These are phyloP conservation scores for Quiscalus mexicanus DNA, from an alignment of 2,113 vertebrate species.

Conservation along the genomic window DNA sequence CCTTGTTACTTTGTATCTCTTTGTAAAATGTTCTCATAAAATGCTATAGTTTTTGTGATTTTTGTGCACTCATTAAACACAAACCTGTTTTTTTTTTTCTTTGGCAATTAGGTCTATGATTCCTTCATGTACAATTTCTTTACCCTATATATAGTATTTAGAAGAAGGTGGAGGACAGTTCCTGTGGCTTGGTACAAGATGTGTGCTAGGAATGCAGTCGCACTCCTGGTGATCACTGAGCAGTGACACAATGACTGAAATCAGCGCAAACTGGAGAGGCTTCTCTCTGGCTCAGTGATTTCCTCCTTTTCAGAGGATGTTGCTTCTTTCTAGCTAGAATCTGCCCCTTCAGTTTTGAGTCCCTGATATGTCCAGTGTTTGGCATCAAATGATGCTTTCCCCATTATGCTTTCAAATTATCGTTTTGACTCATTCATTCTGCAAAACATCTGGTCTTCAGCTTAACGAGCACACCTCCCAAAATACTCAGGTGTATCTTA, in stretches of 20 bases:
- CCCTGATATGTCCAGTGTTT: background rate
- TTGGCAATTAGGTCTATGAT: background rate
- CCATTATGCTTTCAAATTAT: background rate
- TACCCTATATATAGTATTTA: background rate
- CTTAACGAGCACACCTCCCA: background rate
- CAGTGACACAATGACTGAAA: background rate
- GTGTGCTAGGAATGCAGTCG: fast-evolving
- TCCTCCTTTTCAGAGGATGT: background rate
- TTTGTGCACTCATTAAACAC: background rate
- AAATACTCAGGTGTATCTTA: background rate
- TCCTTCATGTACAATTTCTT: background rate
- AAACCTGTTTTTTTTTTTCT: background rate
- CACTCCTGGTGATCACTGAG: background rate
- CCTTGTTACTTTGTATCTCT: background rate
- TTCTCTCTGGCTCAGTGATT: background rate
- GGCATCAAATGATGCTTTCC: background rate
- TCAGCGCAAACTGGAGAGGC: fast-evolving
- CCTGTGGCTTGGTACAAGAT: background rate
- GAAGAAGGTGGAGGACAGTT: background rate
- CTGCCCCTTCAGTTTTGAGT: background rate
- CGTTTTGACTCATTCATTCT: background rate
- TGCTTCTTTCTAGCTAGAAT: background rate
- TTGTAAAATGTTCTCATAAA: background rate
- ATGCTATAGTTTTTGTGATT: background rate
- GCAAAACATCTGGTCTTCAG: background rate